These are phyloP conservation scores for Phenganax subtilis DNA, from an alignment of 92 coral and sea anemone species.

Conservation along the genomic window DNA sequence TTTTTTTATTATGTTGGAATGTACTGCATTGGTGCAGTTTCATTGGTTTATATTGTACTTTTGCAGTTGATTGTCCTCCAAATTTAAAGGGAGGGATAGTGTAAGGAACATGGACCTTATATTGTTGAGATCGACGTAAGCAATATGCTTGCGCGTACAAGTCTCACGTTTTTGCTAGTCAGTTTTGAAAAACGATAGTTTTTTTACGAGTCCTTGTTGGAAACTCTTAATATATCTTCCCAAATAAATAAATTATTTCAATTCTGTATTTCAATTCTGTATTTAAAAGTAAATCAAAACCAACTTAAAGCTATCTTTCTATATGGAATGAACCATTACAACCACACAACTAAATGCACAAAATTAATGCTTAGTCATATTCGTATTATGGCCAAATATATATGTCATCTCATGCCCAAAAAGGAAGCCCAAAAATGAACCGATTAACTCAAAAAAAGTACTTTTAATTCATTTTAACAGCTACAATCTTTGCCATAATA, in stretches of 20 bases:
- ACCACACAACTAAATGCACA: too few species aligned
- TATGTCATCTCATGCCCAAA: not conserved
- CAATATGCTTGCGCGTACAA: not conserved
- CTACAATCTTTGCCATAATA: too few species aligned
- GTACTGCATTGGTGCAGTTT: not conserved
- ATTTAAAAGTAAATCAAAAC: too few species aligned
- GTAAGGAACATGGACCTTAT: not conserved
- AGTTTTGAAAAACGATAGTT: too few species aligned
- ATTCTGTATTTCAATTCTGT: too few species aligned
- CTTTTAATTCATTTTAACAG: not conserved
- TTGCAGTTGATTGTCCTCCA: not conserved
- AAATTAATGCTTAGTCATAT: not conserved
- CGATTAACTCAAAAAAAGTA: not conserved
- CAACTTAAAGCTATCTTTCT: too few species aligned
- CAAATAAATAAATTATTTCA: too few species aligned
- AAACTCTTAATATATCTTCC: too few species aligned
- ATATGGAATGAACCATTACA: too few species aligned
- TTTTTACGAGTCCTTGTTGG: too few species aligned
- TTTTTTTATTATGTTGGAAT: not conserved
- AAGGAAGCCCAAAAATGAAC: not conserved
- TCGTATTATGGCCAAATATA: not conserved
- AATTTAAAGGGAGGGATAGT: constrained; percentile 4
- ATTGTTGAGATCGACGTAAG: not conserved
- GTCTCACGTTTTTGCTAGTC: too few species aligned
- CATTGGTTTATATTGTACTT: not conserved